Base-by-base conservation (phyloP, 2,888 invertebrate species). In the Pyrrhosoma nymphula region DNA sequence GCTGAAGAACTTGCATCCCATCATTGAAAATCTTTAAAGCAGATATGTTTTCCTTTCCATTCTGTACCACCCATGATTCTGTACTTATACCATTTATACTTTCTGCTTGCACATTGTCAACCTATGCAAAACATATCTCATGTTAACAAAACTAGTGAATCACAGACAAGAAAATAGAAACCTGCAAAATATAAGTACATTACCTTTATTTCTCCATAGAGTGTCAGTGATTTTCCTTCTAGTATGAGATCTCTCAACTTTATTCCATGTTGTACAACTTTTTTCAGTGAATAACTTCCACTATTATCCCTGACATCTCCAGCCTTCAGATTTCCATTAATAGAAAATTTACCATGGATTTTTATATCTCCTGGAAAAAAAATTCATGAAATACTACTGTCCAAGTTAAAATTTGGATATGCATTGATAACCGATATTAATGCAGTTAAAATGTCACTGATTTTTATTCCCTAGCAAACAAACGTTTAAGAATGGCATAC, bases 21-120 rank as follows among this genome's bases (percentile, higher is more conserved):
- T 96, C 96, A 6, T 96, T 96, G 96, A 97, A 97, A 8, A 96
- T 96, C 96, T 98, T 98, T 88, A 96, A 96, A 16, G 97, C 98
- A 55, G 97, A 96, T 93, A 98, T 97, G 20, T 97, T 96, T 96
- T 97, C 97, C 6, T 97, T 96, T 1, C 96, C 96, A 95, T 97
- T 97, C 39, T 97, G 96, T 95, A 96, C 96, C 3, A 97, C 96
- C 96, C 97, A 97, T 56, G 97, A 96, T 56, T 96, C 96, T 23
- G 97, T 96, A 95, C 97, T 97, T 23, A 97, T 96, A 0, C 96
- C 97, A 96, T 97, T 97, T 95, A 98, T 97, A 95, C 96, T 96
- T 96, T 97, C 97, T 0, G 97, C 96, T 89, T 96, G 96, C 0
- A 97, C 96, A 95, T 97, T 96, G 82, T 97, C 96, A 26, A 96